Evolutionary conservation across 2,888 invertebrate species (phyloP).

Genomic region (Tinea pellionella): DNA sequence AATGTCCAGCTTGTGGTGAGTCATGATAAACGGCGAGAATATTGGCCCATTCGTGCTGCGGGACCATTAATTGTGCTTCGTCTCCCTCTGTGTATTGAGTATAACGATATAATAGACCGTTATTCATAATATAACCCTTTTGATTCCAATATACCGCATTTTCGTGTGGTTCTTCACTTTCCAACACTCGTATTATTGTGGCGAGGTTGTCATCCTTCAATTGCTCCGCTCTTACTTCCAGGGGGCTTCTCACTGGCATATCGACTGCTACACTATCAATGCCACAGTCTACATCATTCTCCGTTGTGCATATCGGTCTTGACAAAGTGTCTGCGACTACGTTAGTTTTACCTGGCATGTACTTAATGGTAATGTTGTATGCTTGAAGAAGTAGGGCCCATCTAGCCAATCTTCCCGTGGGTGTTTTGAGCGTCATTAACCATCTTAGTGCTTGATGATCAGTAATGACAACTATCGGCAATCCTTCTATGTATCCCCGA

Average conservation of each 20-base stretch:
- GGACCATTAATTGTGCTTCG: constrained; percentile 19
- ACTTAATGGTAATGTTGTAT: constrained; percentile 30
- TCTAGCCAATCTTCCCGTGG: constrained; percentile 36
- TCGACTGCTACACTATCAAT: not conserved
- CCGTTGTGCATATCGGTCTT: not conserved
- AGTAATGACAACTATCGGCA: constrained; percentile 36
- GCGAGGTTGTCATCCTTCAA: constrained; percentile 18
- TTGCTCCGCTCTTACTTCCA: constrained; percentile 15
- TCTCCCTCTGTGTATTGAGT: constrained; percentile 18
- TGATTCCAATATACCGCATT: constrained; percentile 18
- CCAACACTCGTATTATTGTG: constrained; percentile 17
- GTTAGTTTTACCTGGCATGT: constrained; percentile 22
- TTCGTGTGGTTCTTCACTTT: not conserved
- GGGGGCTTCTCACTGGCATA: constrained; percentile 3
- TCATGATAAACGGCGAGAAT: constrained; percentile 22
- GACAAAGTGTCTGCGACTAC: constrained; percentile 32
- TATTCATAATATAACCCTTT: constrained; percentile 19
- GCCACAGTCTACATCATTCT: not conserved
- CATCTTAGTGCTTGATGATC: constrained; percentile 42
- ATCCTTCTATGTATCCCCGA: constrained; percentile 36
- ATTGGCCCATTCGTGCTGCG: constrained; percentile 17
- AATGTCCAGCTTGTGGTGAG: constrained; percentile 23
- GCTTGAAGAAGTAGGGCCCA: constrained; percentile 39
- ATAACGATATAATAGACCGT: constrained; percentile 22
- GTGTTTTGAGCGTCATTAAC: constrained; percentile 34